Evolutionary conservation across 2,888 invertebrate genomes (phyloP), one percentile per base, ranked within the genome.

Genomic region (Acanthosepion lycidas): DNA sequence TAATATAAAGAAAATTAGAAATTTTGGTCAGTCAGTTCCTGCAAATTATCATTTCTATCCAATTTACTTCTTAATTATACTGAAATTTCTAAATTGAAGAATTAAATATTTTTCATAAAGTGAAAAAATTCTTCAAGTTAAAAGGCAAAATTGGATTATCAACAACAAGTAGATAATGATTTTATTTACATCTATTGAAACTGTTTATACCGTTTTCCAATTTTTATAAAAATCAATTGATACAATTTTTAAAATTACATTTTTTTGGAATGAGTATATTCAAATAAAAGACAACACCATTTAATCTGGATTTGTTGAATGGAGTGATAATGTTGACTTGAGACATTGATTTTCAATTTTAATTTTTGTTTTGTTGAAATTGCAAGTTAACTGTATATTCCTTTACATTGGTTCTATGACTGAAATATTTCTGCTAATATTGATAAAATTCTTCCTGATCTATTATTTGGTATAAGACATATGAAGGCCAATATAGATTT

Each of bases 271-370:
- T 78, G 78, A 33, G 78, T 78, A 18, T n/a, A 78, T 78, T 78
- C 15, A 78, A 78, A 15, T 0, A n/a, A 12, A 33, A 78, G n/a
- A 12, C 12, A 33, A 33, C n/a, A 33, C 15, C n/a, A 78, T 78
- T 78, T n/a, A n/a, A 78, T n/a, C 78, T n/a, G n/a, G 12, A 33
- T 78, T 78, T 33, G n/a, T 78, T 78, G 78, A n/a, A n/a, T 78
- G n/a, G 15, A 78, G 78, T 78, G n/a, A 78, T 78, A n/a, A n/a
- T 78, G 78, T 78, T 78, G 78, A 78, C n/a, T n/a, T 78, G 33
- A n/a, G 78, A 78, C 78, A 78, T n/a, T 78, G 78, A 78, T 78
- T 78, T 78, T 78, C n/a, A 78, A n/a, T 78, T 78, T n/a, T n/a
- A 12, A 78, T n/a, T 78, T 78, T 78, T n/a, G 15, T 78, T 42